Conservation (phyloP, 2,113 vertebrate genomes). For the Alligator mississippiensis region DNA sequence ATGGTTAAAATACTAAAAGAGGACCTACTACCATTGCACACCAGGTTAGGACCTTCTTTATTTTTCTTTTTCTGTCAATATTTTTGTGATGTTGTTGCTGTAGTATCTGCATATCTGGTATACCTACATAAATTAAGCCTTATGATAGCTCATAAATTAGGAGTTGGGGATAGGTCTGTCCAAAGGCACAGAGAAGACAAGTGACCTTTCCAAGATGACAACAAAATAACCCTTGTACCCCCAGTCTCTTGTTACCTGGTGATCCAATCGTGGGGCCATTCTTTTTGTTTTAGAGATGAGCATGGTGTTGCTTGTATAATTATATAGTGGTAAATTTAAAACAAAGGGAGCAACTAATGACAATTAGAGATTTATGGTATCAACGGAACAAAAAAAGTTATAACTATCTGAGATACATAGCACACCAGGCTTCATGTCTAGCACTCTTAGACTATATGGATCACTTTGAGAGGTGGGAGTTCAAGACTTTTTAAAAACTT, state of each 20-base stretch:
- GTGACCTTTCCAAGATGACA: not conserved
- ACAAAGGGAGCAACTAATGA: not conserved
- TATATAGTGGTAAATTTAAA: not conserved
- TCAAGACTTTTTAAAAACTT: not conserved
- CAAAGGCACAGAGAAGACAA: not conserved
- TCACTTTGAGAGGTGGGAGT: not conserved
- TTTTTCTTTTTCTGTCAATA: not conserved
- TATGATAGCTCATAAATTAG: not conserved
- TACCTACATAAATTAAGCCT: not conserved
- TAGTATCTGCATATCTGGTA: not conserved
- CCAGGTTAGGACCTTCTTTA: not conserved
- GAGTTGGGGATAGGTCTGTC: not conserved
- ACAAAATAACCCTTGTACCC: not conserved
- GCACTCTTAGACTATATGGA: not conserved
- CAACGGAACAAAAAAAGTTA: not conserved
- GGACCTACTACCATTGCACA: not conserved
- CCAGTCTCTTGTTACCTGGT: not conserved
- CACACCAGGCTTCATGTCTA: not conserved
- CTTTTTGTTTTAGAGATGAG: not conserved
- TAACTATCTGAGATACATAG: not conserved
- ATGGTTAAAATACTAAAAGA: fast-evolving
- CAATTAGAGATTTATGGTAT: not conserved
- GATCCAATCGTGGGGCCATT: not conserved
- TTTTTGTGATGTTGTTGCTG: not conserved
- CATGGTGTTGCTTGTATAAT: not conserved